These are phyloP conservation scores for Rhodophaea formosa DNA, from an alignment of 2,888 invertebrate genomes.

Conservation along the genomic window DNA sequence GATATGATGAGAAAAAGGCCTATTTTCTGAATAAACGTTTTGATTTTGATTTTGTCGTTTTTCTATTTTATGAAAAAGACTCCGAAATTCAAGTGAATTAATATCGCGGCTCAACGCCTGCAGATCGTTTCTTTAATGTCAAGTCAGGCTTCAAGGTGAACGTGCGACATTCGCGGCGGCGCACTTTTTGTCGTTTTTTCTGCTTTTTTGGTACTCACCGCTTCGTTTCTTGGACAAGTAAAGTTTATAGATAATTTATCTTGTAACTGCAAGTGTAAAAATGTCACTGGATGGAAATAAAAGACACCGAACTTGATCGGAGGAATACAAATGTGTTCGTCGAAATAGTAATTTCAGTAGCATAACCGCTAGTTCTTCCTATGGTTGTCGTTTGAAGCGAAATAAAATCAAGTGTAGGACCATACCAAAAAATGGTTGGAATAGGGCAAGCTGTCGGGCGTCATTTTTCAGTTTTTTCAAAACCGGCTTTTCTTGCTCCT, in stretches of 20 bases:
- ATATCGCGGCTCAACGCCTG: background rate
- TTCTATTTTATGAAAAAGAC: too few relatives aligned
- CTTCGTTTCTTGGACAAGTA: slow-evolving; percentile 3
- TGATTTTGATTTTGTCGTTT: too few relatives aligned
- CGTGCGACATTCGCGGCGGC: slow-evolving; percentile 1
- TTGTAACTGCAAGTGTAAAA: background rate
- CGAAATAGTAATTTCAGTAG: too few relatives aligned
- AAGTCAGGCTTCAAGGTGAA: slow-evolving; percentile 13
- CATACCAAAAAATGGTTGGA: too few relatives aligned
- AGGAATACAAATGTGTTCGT: background rate
- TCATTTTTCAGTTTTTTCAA: too few relatives aligned
- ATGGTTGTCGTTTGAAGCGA: too few relatives aligned
- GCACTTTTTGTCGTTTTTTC: background rate
- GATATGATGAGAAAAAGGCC: too few relatives aligned
- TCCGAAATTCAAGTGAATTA: background rate
- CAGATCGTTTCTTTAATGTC: slow-evolving; percentile 11
- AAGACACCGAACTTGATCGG: background rate
- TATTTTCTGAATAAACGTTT: too few relatives aligned
- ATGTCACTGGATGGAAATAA: background rate
- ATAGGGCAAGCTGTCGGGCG: too few relatives aligned
- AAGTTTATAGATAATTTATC: background rate
- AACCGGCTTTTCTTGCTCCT: too few relatives aligned
- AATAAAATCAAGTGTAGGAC: too few relatives aligned
- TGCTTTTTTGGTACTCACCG: background rate
- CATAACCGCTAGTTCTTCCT: too few relatives aligned